Evolutionary conservation across 2,888 invertebrate species (phyloP), one percentile per base, ranked within the genome.

Genomic region (Oscheius sp.): DNA sequence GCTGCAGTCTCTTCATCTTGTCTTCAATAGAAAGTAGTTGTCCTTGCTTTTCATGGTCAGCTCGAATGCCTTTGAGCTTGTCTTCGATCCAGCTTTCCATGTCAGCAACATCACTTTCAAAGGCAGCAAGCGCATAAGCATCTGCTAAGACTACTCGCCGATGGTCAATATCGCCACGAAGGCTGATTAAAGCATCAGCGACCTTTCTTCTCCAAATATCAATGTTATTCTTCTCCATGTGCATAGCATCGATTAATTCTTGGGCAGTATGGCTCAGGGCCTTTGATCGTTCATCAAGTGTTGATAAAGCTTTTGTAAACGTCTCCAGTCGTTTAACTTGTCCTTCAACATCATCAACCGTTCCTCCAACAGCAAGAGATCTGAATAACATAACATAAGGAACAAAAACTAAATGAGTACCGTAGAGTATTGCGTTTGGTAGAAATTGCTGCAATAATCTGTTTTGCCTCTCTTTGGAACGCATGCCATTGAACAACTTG

Each of bases 1-100:
- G 94, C 86, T 95, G 94, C 33, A 95, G 88, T 84, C 93, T 92
- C 88, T 94, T 94, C 80, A 97, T 94, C 88, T 97, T 97, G 83
- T 95, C 95, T 85, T 95, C 94, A 2, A 97, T 89, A 72, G 89
- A 89, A 83, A 91, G 92, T 0, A 92, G 91, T 5, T 93, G 92
- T 84, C 92, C 92, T 26, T 90, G 90, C 67, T 90, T 90, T 73
- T 90, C 91, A 6, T 93, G 93, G 0, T 92, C 91, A 70, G 92
- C 92, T 6, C 94, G 88, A 24, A 77, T 69, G 47, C 65, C 71
- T 71, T 86, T 86, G 72, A 87, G 78, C 72, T 87, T 87, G 65
- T 88, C 88, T 70, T 87, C 87, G 47, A 88, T 87, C 88, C 88
- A 88, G 4, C 86, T 82, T 69, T 87, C 87, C 73, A 87, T 86